Evolutionary conservation across 1,140 invertebrate genomes (phyloP), one percentile per base, ranked within the genome.

Genomic region (Melitaea cinxia): DNA sequence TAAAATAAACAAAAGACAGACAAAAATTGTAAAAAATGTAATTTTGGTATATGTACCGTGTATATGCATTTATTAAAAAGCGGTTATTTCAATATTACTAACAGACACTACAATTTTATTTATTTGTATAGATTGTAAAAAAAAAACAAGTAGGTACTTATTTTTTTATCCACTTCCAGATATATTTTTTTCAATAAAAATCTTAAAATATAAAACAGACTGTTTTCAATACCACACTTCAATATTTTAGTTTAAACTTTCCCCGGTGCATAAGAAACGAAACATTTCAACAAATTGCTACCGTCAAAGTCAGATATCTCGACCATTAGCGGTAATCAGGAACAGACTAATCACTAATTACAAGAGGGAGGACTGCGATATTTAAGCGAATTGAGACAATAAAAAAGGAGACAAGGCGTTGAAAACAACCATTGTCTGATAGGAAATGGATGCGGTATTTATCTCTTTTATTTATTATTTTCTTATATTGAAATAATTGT

Each of bases 291-390:
- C 42, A 59, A 49, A 49, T 59, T 59, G 54, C 52, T 65, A 21
- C 61, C 62, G 58, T 62, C 63, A 4, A 39, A 57, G 52, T 58
- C 67, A 70, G 54, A 42, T 54, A 69, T 69, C 62, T 69, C 62
- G 57, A n/a, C 73, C 73, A 83, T 83, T 85, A 82, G 75, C 74
- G 62, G 73, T 76, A 80, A 81, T 87, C 73, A 77, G 65, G 53
- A 70, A 72, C 81, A 82, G 77, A 78, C 75, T 80, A 77, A 85
- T 82, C 80, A 78, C 75, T 83, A 78, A 83, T 71, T 71, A 72
- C 63, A 23, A 59, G 45, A 26, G 45, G 56, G 59, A 50, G 50
- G 57, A 58, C 19, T 52, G 56, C 28, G 37, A 61, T 68, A 53
- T 68, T 64, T 56, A 52, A 56, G 52, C 39, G 62, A 81, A 83